Evolutionary conservation across 2,113 vertebrate genomes (phyloP), one percentile per base, ranked within the genome.

Genomic region (Ictalurus punctatus): DNA sequence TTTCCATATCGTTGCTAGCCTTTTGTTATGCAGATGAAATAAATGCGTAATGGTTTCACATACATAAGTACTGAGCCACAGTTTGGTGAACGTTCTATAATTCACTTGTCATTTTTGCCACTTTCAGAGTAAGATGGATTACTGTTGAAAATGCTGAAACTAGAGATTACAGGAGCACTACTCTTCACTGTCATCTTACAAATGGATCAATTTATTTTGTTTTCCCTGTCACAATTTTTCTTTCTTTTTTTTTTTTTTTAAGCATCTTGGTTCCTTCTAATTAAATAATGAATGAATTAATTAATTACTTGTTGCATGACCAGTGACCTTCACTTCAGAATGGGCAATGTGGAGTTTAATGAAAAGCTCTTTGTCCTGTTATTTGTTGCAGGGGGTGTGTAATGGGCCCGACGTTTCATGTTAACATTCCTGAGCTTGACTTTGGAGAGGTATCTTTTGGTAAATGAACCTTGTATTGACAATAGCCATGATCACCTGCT

Each of bases 381-480:
- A 25, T 91, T 91, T 65, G 85, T 92, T 61, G 0, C 94, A 98
- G 98, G 88, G 97, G 97, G 90, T 95, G 94, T 23, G 95, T 97
- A 90, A 96, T 95, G 0, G 94, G 94, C 81, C 97, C 95, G 0
- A 97, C 95, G 0, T 97, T 98, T 80, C 94, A 97, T 89, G 98
- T 98, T 40, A 86, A 89, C 2, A 92, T 97, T 16, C 94, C 95
- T 0, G 91, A 95, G 84, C 94, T 98, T 10, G 40, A 91, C 91
- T 98, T 97, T 9, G 96, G 97, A 4, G 96, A 97, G 1, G 91
- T 99, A 90, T 95, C 96, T 83, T 98, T 96, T 78, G 97, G 97
- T 98, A 93, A 96, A 96, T 94, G 34, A 67, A 73, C 30, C 89
- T 85, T 85, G 65, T 37, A 67, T 90, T 58, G 83, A 48, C 17